These are phyloP conservation scores for Drosophila equinoxialis DNA, from an alignment of 1,140 invertebrate genomes.

Conservation along the genomic window DNA sequence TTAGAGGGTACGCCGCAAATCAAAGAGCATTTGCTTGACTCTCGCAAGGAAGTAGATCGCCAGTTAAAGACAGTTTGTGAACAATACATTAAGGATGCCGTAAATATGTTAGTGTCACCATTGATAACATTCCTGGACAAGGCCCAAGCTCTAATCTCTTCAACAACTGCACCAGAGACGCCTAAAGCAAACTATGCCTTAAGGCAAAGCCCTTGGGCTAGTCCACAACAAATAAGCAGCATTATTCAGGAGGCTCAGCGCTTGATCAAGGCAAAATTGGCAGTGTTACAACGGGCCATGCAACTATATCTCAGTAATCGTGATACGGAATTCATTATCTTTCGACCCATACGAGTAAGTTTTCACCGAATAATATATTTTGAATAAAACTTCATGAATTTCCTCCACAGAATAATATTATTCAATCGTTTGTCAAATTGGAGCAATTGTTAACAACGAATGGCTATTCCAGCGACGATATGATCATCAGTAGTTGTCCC, in stretches of 20 bases:
- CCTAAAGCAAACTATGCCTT: slow-evolving; percentile 67
- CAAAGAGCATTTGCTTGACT: slow-evolving; percentile 95
- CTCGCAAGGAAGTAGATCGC: slow-evolving; percentile 96
- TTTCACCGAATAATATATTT: neutral
- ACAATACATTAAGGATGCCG: slow-evolving; percentile 92
- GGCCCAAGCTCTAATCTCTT: slow-evolving; percentile 83
- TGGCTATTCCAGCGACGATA: slow-evolving; percentile 91
- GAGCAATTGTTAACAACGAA: slow-evolving; percentile 89
- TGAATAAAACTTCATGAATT: neutral
- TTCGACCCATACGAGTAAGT: slow-evolving; percentile 93
- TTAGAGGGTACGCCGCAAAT: slow-evolving; percentile 95
- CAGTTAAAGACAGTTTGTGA: slow-evolving; percentile 97
- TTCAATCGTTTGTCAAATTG: slow-evolving; percentile 92
- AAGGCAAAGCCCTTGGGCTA: slow-evolving; percentile 83
- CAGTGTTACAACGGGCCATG: slow-evolving; percentile 93
- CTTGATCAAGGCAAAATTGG: slow-evolving; percentile 91
- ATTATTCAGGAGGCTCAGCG: slow-evolving; percentile 87
- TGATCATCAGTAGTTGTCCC: slow-evolving; percentile 92
- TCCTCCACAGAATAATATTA: slow-evolving; percentile 90
- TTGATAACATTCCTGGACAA: slow-evolving; percentile 90
- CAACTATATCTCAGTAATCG: slow-evolving; percentile 97
- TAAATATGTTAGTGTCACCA: slow-evolving; percentile 89
- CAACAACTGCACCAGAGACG: slow-evolving; percentile 26
- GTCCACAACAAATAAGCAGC: slow-evolving; percentile 84
- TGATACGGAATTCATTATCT: slow-evolving; percentile 98